A percentile compares a stretch with the other conserved stretches of the same genome.
Conservation (phyloP, 1,140 invertebrate genomes). For the Globodera rostochiensis region DNA sequence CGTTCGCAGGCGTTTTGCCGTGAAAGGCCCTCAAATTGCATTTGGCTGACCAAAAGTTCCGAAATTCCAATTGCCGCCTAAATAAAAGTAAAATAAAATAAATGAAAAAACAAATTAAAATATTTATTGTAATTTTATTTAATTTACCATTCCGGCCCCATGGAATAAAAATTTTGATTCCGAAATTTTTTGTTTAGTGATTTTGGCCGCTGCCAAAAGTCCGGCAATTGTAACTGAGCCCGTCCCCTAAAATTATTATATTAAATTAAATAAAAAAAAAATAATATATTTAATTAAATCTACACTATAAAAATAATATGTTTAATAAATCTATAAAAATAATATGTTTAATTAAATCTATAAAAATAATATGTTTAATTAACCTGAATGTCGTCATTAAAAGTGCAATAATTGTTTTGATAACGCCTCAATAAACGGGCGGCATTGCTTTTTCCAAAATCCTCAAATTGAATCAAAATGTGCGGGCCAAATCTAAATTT, state of each 20-base stretch:
- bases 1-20: constrained; percentile 77
- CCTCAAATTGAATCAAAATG: constrained; percentile 81
- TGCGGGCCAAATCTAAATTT: constrained; percentile 35
- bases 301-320: too few species aligned
- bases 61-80: constrained; percentile 66
- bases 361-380: too few species aligned
- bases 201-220: constrained; percentile 78
- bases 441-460: constrained; percentile 91
- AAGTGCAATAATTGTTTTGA: constrained; percentile 83
- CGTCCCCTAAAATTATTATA: constrained; percentile 72
- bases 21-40: constrained; percentile 69
- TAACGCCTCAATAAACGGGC: constrained; percentile 87
- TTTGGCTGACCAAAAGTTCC: constrained; percentile 78
- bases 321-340: too few species aligned
- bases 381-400: constrained; percentile 94
- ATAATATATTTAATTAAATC: too few species aligned
- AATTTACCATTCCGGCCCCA: constrained; percentile 77
- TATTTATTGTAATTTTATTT: too few species aligned
- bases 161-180: constrained; percentile 85
- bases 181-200: constrained; percentile 78
- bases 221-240: constrained; percentile 89
- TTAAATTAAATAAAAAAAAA: too few species aligned
- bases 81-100: background rate
- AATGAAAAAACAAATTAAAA: background rate
- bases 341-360: too few species aligned